These are phyloP conservation scores for Champsocephalus esox DNA, from an alignment of 2,797 vertebrate species.

Conservation along the genomic window DNA sequence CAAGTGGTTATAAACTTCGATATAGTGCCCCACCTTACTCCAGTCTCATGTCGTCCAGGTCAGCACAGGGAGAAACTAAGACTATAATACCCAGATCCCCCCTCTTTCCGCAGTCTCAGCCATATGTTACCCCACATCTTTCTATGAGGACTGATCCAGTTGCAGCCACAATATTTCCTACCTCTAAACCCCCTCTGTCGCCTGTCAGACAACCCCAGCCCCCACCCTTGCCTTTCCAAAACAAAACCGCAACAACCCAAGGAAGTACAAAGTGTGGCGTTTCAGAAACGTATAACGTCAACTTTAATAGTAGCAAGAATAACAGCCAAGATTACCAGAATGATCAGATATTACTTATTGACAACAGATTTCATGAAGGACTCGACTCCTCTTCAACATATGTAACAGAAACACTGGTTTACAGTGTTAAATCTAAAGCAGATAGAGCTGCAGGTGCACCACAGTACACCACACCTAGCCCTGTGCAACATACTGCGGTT, in stretches of 20 bases:
- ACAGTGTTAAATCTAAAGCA: slow-evolving; percentile 62
- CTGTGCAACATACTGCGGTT: slow-evolving; percentile 32
- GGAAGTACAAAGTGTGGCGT: slow-evolving; percentile 16
- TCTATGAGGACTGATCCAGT: slow-evolving; percentile 20
- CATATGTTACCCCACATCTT: slow-evolving; percentile 29
- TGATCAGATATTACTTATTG: slow-evolving; percentile 50
- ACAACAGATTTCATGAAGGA: slow-evolving; percentile 63
- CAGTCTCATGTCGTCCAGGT: slow-evolving; percentile 77
- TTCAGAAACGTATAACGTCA: slow-evolving; percentile 42
- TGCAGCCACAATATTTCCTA: neutral
- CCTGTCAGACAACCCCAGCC: slow-evolving; percentile 21
- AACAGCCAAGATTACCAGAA: slow-evolving; percentile 24
- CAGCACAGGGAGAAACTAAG: slow-evolving; percentile 62
- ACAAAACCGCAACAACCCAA: slow-evolving; percentile 25
- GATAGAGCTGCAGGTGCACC: slow-evolving; percentile 14
- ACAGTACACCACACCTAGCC: slow-evolving; percentile 51
- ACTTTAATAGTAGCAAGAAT: slow-evolving; percentile 41
- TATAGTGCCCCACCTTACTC: slow-evolving; percentile 83
- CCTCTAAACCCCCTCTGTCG: slow-evolving; percentile 32
- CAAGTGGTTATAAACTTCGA: slow-evolving; percentile 68
- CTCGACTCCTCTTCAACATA: slow-evolving; percentile 37
- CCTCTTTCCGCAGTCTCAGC: slow-evolving; percentile 45
- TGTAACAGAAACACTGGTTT: slow-evolving; percentile 75
- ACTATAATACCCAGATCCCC: slow-evolving; percentile 40
- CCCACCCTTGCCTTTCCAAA: slow-evolving; percentile 38